Percentiles rank a stretch among this genome's conserved stretches.
These are phyloP conservation scores for Polydrusus cervinus DNA, from an alignment of 2,888 invertebrate genomes.

Conservation along the genomic window DNA sequence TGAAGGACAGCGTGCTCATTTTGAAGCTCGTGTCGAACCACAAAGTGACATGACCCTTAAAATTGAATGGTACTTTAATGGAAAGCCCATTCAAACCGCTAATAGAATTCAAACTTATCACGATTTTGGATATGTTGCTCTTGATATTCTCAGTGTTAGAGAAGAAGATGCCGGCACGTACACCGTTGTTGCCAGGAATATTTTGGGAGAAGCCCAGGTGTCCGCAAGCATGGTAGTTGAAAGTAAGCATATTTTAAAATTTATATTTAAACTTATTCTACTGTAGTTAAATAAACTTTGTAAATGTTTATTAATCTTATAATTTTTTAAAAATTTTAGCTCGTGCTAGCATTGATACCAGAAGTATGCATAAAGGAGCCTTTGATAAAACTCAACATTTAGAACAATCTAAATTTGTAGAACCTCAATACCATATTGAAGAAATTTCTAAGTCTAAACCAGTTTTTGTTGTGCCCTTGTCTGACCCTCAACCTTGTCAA, in stretches of 20 bases:
- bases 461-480: constrained; percentile 92
- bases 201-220: constrained; percentile 89
- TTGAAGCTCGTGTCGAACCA: constrained; percentile 95
- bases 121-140: constrained; percentile 97
- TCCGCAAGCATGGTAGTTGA: constrained; percentile 90
- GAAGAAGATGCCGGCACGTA: constrained; percentile 95
- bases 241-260: constrained; percentile 77
- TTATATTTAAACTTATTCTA: constrained; percentile 19
- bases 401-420: constrained; percentile 89
- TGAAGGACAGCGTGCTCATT: constrained; percentile 95
- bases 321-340: constrained; percentile 72
- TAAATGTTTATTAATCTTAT: neutral
- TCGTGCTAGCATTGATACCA: constrained; percentile 90
- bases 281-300: neutral
- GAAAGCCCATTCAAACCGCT: constrained; percentile 89
- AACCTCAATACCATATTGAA: constrained; percentile 91
- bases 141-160: constrained; percentile 94
- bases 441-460: constrained; percentile 96
- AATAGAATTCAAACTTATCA: constrained; percentile 95
- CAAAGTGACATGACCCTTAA: constrained; percentile 94
- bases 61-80: constrained; percentile 98
- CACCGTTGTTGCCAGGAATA: constrained; percentile 93
- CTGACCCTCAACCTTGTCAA: constrained; percentile 87
- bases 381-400: constrained; percentile 91
- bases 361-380: constrained; percentile 90